Evolutionary conservation across 2,888 invertebrate genomes (phyloP), one percentile per base, ranked within the genome.

Genomic region (Tachina fera): DNA sequence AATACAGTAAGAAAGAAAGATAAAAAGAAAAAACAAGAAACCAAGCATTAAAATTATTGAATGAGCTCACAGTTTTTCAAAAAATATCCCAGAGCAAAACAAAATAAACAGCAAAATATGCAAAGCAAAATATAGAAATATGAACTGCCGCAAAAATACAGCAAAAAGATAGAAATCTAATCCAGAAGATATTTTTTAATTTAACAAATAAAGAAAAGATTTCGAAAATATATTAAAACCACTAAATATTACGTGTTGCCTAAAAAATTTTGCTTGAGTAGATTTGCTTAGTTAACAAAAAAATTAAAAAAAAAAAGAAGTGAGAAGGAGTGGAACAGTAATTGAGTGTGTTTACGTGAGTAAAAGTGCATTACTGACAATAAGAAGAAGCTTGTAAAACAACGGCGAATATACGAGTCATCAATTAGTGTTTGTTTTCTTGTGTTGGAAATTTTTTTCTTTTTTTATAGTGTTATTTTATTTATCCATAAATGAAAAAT

Each of bases 291-390:
- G 49, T 43, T 61, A 70, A 47, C 22, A 2, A 68, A 14, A 67
- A 58, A 56, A 11, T 14, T n/a, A n/a, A n/a, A 49, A 39, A n/a
- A 0, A 1, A 56, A 70, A 51, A 22, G 13, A 43, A 63, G 67
- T 41, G 56, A 53, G 53, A 63, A 6, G 43, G 22, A 63, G 41
- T 14, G 19, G 14, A 58, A 61, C 49, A 75, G 56, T 74, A 68
- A 78, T 53, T 76, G 71, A 58, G 58, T 67, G 67, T 74, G 65
- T 65, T 79, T 65, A 58, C 65, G 63, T 63, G 19, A 77, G 47
- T 60, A 65, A 68, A 60, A 85, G 72, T 85, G 81, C 82, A 82
- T 85, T 84, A 45, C 56, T 68, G 58, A 14, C 63, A 81, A 76
- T 67, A 84, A 80, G 79, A 80, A 84, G 76, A 80, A 80, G 71